A percentile compares a stretch with the other conserved stretches of the same genome.
Evolutionary conservation across 1,140 invertebrate species (phyloP).

Genomic region (Lethrus apterus): DNA sequence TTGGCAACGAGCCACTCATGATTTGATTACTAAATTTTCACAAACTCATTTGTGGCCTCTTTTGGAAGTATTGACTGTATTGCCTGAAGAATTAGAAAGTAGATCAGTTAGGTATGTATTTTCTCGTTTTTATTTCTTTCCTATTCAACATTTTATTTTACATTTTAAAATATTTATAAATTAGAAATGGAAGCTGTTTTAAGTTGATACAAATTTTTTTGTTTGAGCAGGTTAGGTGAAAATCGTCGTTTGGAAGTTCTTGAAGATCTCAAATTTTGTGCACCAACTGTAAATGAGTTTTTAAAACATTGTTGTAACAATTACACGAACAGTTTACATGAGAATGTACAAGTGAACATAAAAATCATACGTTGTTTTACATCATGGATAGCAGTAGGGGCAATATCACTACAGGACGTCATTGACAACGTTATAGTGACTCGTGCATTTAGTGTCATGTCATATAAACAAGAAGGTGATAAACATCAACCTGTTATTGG

Average conservation of each 20-base stretch:
- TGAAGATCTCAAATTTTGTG: slow-evolving; percentile 62
- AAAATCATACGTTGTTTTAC: slow-evolving; percentile 71
- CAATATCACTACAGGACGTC: slow-evolving; percentile 57
- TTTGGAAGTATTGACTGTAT: slow-evolving; percentile 84
- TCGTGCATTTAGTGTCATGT: slow-evolving; percentile 61
- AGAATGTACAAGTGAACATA: slow-evolving; percentile 48
- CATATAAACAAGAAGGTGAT: slow-evolving; percentile 41
- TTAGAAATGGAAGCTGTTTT: neutral
- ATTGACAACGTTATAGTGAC: slow-evolving; percentile 60
- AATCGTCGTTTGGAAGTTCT: slow-evolving; percentile 82
- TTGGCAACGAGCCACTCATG: slow-evolving; percentile 84
- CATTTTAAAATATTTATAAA: neutral
- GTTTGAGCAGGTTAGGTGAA: slow-evolving; percentile 63
- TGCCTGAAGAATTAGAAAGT: slow-evolving; percentile 93
- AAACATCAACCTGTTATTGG: slow-evolving; percentile 45
- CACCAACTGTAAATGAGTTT: slow-evolving; percentile 63
- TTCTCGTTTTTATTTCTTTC: too few species aligned
- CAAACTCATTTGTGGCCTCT: slow-evolving; percentile 67
- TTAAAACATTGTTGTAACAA: slow-evolving; percentile 64
- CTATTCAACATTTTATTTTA: neutral
- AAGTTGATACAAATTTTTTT: slow-evolving; percentile 9
- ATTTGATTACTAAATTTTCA: slow-evolving; percentile 70
- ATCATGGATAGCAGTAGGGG: slow-evolving; percentile 69
- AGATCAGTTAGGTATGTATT: slow-evolving; percentile 56
- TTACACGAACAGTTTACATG: slow-evolving; percentile 43